Conservation (phyloP, 1,140 invertebrate genomes). For the Aphaenogaster ashmeadi region DNA sequence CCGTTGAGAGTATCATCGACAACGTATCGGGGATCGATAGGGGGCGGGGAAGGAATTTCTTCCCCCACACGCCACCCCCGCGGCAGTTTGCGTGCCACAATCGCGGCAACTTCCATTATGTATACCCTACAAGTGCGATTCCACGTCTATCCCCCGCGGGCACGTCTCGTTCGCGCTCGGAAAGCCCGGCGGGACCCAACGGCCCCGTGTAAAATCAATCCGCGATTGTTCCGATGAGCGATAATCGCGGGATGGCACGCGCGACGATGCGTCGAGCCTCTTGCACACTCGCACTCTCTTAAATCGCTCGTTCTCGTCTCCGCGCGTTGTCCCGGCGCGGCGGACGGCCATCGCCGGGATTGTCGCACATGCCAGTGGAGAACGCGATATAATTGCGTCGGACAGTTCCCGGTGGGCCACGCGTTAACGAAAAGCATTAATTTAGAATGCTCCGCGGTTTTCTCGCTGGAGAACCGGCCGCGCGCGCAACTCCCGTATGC, state of each 20-base stretch:
- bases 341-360: neutral
- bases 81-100: neutral
- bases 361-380: slow-evolving; percentile 65
- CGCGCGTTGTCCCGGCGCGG: slow-evolving; percentile 1
- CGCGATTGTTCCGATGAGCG: slow-evolving; percentile 8
- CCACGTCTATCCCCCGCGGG: slow-evolving; percentile 16
- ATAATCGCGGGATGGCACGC: slow-evolving; percentile 6
- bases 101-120: slow-evolving; percentile 29
- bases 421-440: slow-evolving; percentile 81
- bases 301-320: neutral
- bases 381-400: slow-evolving; percentile 79
- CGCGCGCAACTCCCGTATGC: slow-evolving; percentile 75
- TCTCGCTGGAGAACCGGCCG: slow-evolving; percentile 66
- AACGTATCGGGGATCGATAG: neutral
- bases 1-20: slow-evolving; percentile 2
- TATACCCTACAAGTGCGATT: slow-evolving; percentile 16
- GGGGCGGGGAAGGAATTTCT: neutral
- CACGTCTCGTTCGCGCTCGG: neutral
- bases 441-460: slow-evolving; percentile 77
- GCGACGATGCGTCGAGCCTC: neutral
- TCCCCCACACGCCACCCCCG: no score
- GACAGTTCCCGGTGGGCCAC: slow-evolving; percentile 41
- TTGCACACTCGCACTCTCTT: neutral
- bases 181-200: neutral
- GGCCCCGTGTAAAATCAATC: slow-evolving; percentile 35